These are phyloP conservation scores for Oscheius sp. DNA, from an alignment of 2,888 invertebrate species.

Conservation along the genomic window DNA sequence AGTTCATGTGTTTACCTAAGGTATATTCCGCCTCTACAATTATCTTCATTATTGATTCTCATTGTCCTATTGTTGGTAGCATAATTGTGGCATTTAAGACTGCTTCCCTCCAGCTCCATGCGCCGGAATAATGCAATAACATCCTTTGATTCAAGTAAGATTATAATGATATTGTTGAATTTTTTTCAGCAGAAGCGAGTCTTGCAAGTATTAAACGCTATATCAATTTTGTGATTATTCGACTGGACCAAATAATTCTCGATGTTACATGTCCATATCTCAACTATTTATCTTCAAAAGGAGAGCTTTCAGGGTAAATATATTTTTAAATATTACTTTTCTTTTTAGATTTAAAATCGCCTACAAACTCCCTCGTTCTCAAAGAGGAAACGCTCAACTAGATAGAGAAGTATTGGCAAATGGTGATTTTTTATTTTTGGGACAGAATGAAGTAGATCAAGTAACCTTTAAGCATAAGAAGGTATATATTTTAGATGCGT, in stretches of 20 bases:
- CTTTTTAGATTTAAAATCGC: conserved; percentile 20
- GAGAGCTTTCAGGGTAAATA: conserved; percentile 32
- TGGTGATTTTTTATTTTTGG: background rate
- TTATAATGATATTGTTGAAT: background rate
- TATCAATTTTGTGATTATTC: conserved; percentile 25
- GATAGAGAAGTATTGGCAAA: conserved; percentile 20
- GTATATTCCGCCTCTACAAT: too few relatives aligned
- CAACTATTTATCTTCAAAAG: background rate
- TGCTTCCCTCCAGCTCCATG: too few relatives aligned
- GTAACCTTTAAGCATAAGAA: conserved; percentile 44
- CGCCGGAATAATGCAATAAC: too few relatives aligned
- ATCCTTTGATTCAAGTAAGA: too few relatives aligned
- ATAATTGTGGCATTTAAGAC: too few relatives aligned
- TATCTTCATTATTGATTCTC: background rate
- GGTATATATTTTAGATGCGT: background rate
- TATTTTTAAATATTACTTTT: too few relatives aligned
- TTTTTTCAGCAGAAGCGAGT: conserved; percentile 5
- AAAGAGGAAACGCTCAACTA: background rate
- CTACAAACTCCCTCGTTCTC: conserved; percentile 9
- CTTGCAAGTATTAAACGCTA: background rate
- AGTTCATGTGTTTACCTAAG: too few relatives aligned
- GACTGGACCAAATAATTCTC: conserved; percentile 42
- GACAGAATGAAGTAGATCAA: background rate
- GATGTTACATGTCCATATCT: conserved; percentile 1
- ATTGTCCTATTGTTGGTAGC: background rate